These are phyloP conservation scores for Serinus canaria DNA, from an alignment of 2,113 vertebrate species.

Conservation along the genomic window DNA sequence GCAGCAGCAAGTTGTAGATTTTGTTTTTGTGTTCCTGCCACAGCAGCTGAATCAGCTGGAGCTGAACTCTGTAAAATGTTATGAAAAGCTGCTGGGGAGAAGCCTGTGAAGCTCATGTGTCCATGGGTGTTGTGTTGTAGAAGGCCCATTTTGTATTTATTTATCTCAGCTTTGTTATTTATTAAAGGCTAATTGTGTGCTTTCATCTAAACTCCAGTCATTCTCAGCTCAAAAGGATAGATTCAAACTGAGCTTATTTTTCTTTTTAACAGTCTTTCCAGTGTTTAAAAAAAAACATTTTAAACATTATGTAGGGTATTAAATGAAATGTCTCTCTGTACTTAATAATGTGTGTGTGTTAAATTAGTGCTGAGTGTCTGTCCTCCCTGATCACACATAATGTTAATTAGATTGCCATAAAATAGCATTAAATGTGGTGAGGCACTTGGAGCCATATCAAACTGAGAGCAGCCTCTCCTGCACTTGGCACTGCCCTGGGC, in stretches of 20 bases:
- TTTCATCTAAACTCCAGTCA: background rate
- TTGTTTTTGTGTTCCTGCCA: background rate
- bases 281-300: background rate
- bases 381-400: background rate
- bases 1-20: background rate
- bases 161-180: background rate
- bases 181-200: background rate
- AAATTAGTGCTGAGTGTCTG: background rate
- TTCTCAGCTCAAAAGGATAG: background rate
- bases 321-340: background rate
- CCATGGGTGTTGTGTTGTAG: background rate
- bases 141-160: background rate
- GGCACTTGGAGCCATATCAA: background rate
- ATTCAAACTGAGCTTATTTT: background rate
- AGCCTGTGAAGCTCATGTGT: background rate
- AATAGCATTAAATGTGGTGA: background rate
- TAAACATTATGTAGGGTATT: background rate
- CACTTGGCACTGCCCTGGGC: background rate
- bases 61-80: background rate
- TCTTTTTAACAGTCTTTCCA: background rate
- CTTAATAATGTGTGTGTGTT: background rate
- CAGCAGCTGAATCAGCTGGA: background rate
- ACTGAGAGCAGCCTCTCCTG: background rate
- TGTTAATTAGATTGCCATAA: conserved; percentile 8
- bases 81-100: background rate